phyloP scores from a whole-genome alignment of 2,113 vertebrate genomes.

The Phalacrocorax brasilianus region DNA sequence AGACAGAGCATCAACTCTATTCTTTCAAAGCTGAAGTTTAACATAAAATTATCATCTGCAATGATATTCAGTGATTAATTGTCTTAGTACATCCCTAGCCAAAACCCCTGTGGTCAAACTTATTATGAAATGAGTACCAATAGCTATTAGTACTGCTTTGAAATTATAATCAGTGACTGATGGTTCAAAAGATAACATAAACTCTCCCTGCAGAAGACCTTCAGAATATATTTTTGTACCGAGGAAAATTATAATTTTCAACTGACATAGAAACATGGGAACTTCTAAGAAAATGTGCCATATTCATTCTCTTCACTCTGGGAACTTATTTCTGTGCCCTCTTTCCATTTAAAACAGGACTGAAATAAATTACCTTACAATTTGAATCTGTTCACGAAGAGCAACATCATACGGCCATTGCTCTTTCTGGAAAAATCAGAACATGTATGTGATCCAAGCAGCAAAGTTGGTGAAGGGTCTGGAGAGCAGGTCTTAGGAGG shows the following conservation, averaged over 20 bases:
- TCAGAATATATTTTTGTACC: not conserved
- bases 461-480: not conserved
- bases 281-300: not conserved
- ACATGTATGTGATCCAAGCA: not conserved
- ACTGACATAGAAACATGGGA: not conserved
- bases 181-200: constrained; percentile 7
- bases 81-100: not conserved
- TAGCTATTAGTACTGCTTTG: constrained; percentile 36
- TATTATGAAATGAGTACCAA: not conserved
- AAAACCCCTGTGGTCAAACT: constrained; percentile 24
- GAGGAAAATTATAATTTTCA: not conserved
- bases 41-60: not conserved
- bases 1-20: not conserved
- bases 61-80: not conserved
- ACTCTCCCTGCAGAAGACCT: not conserved
- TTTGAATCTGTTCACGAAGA: not conserved
- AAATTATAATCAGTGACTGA: constrained; percentile 42
- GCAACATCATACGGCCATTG: not conserved
- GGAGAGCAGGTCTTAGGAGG: not conserved
- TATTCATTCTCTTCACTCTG: not conserved
- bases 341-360: not conserved
- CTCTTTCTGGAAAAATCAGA: not conserved
- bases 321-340: not conserved
- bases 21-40: not conserved
- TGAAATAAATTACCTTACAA: not conserved